These are phyloP conservation scores for Phodopus roborovskii DNA, from an alignment of 2,113 vertebrate genomes.

Conservation along the genomic window DNA sequence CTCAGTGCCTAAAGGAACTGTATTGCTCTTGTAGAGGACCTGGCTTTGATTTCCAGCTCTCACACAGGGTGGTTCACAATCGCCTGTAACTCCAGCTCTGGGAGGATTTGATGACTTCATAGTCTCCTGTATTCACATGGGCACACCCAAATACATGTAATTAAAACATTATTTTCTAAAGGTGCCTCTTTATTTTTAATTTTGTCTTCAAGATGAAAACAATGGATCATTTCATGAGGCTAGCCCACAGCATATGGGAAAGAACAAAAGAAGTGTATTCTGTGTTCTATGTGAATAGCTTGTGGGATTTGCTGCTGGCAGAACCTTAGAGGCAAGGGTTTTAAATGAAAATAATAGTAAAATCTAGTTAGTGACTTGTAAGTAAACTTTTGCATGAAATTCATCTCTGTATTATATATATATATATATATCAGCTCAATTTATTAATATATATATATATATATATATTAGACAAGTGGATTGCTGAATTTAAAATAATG, in stretches of 20 bases:
- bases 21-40: background rate
- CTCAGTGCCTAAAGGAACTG: background rate
- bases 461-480: slow-evolving; percentile 9
- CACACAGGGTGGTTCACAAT: background rate
- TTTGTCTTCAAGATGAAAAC: slow-evolving; percentile 8
- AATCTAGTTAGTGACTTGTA: slow-evolving; percentile 45
- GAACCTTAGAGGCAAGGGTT: slow-evolving; percentile 37
- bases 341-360: slow-evolving; percentile 49
- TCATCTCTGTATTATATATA: slow-evolving; percentile 52
- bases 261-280: slow-evolving; percentile 14
- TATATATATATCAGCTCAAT: background rate
- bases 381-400: slow-evolving; percentile 48
- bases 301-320: slow-evolving; percentile 13
- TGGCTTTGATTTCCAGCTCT: background rate
- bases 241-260: background rate
- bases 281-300: background rate
- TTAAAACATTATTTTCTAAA: background rate
- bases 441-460: slow-evolving; percentile 38
- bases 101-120: background rate
- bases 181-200: slow-evolving; percentile 2
- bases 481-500: background rate
- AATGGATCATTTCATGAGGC: background rate
- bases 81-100: background rate
- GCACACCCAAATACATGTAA: background rate
- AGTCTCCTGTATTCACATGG: no score